Evolutionary conservation across 2,113 vertebrate species (phyloP), one percentile per base, ranked within the genome.

Genomic region (Eudorcas thomsonii): DNA sequence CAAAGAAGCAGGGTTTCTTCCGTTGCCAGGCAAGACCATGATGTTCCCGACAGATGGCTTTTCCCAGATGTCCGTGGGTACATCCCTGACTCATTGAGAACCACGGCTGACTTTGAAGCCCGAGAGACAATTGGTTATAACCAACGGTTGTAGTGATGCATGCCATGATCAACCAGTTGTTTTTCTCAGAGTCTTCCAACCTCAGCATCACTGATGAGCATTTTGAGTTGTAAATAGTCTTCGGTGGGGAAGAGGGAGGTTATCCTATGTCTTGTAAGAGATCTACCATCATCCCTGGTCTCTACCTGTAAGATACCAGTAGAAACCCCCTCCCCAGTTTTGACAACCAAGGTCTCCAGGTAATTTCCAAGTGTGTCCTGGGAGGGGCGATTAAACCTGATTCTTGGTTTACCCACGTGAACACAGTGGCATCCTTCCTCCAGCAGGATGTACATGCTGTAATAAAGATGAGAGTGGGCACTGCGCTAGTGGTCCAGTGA

Each of bases 191-290:
- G n/a, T n/a, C 16, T 74, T 39, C 59, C 81, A 36, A 23, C 48
- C 7, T 30, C 52, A 1, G 7, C 39, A 23, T 2, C 8, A 2
- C 6, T n/a, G 48, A 21, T 3, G 3, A 26, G 54, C 25, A 25
- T 43, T 64, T 9, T 2, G 60, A 25, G 12, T 5, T 48, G 59
- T 30, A 16, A 30, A 30, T 0, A 11, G 2, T 59, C 33, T 88
- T 16, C 10, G 28, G 1, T 33, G 28, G 36, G 26, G 4, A 71
- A 17, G 33, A 48, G 12, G 3, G 50, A 54, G 21, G 14, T 4
- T 39, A 10, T 1, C 17, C 57, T 17, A 12, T 7, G 17, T 5
- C 1, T 2, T 6, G 57, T 1, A 6, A 59, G 1, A 0, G 1
- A 23, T 0, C 33, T 33, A 14, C 19, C 16, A 33, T 4, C 9